Evolutionary conservation across 2,797 vertebrate species (phyloP).

Genomic region (Valencia hispanica): DNA sequence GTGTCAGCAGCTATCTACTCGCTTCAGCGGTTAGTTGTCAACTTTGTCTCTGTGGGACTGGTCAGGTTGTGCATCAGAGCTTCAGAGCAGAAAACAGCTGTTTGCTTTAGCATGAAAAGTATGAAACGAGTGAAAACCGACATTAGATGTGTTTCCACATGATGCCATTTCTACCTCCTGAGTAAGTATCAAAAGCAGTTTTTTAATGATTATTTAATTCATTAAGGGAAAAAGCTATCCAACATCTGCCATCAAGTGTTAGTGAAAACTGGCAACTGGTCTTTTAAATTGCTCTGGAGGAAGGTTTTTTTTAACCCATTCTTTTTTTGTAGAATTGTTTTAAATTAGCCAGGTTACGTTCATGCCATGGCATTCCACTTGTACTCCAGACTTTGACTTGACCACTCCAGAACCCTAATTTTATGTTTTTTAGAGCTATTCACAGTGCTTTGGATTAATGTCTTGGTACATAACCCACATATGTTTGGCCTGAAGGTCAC

Average conservation of each 20-base stretch:
- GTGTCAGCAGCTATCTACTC: not conserved
- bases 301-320: not conserved
- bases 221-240: not conserved
- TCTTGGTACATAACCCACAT: too few species aligned
- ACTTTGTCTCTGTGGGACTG: not conserved
- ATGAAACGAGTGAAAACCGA: not conserved
- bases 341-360: too few species aligned
- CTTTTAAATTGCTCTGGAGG: not conserved
- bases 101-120: constrained; percentile 1
- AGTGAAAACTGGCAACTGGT: not conserved
- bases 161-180: not conserved
- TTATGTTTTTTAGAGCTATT: too few species aligned
- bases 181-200: not conserved
- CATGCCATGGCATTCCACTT: not conserved
- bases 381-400: too few species aligned
- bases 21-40: constrained; percentile 7
- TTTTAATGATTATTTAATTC: not conserved
- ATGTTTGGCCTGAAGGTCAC: too few species aligned
- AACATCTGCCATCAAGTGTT: not conserved
- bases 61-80: constrained; percentile 3
- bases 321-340: not conserved
- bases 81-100: constrained; percentile 8
- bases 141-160: not conserved
- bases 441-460: too few species aligned
- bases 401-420: too few species aligned